phyloP scores from a whole-genome alignment of 2,113 vertebrate species.

The Cyprinodon brontotheroides region DNA sequence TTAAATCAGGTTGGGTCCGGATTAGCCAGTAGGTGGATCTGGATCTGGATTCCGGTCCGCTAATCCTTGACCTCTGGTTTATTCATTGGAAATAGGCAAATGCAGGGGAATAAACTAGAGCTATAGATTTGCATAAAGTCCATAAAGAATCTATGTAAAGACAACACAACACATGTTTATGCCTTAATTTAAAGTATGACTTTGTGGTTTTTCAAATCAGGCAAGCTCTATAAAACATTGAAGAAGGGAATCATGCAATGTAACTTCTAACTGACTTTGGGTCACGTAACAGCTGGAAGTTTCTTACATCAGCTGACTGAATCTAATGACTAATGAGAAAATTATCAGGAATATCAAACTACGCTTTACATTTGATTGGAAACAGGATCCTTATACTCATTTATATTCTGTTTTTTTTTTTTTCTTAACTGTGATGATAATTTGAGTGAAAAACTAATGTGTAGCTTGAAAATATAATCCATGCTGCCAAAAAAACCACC shows the following conservation, averaged over 20 bases:
- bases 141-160: too few relatives aligned
- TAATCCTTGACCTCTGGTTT: not conserved
- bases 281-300: not conserved
- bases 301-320: not conserved
- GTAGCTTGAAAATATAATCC: constrained; percentile 23
- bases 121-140: too few relatives aligned
- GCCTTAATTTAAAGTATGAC: too few relatives aligned
- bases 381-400: not conserved
- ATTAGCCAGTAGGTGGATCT: too few relatives aligned
- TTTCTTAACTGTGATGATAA: constrained; percentile 30
- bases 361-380: not conserved
- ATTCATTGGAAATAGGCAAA: not conserved
- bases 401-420: constrained; percentile 4
- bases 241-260: not conserved
- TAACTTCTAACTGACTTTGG: not conserved
- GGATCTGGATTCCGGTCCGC: too few relatives aligned
- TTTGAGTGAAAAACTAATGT: constrained; percentile 40
- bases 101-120: not conserved
- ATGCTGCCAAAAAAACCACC: constrained; percentile 38
- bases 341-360: not conserved
- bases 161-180: too few relatives aligned
- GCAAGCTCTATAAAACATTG: too few relatives aligned
- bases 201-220: too few relatives aligned
- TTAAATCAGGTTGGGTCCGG: too few relatives aligned
- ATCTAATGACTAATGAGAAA: not conserved